phyloP scores from a whole-genome alignment of 1,140 invertebrate genomes.

The Diorhabda sublineata region DNA sequence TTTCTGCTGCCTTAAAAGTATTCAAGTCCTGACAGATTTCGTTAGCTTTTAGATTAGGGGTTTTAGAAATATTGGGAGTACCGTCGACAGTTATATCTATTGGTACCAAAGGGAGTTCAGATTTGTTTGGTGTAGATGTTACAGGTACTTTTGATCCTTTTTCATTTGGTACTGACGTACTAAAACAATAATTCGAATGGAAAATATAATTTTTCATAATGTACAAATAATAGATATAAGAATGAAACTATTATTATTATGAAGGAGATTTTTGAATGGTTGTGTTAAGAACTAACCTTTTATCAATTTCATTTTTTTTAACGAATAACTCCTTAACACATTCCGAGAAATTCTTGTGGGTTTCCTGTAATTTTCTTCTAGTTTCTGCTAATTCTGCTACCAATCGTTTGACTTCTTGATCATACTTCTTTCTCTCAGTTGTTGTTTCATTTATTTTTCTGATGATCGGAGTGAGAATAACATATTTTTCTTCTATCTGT shows the following conservation, averaged over 20 bases:
- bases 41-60: too few species aligned
- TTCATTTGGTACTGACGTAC: too few species aligned
- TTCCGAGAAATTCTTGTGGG: slow-evolving; percentile 33
- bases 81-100: neutral
- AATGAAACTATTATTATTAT: too few species aligned
- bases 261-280: too few species aligned
- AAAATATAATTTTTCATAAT: too few species aligned
- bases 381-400: slow-evolving; percentile 33
- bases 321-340: slow-evolving; percentile 33
- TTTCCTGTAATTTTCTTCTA: slow-evolving; percentile 25
- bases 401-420: slow-evolving; percentile 36
- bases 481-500: slow-evolving; percentile 46
- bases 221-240: too few species aligned
- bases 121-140: neutral
- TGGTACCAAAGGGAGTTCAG: neutral
- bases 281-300: slow-evolving; percentile 31
- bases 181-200: too few species aligned
- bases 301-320: slow-evolving; percentile 37
- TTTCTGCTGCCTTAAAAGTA: too few species aligned
- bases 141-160: neutral
- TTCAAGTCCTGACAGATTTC: too few species aligned
- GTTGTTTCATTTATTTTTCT: slow-evolving; percentile 39
- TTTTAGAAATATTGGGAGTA: too few species aligned
- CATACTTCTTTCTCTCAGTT: slow-evolving; percentile 37
- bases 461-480: slow-evolving; percentile 40